phyloP scores from a whole-genome alignment of 2,888 invertebrate species.

The Trachelus troglodyta region DNA sequence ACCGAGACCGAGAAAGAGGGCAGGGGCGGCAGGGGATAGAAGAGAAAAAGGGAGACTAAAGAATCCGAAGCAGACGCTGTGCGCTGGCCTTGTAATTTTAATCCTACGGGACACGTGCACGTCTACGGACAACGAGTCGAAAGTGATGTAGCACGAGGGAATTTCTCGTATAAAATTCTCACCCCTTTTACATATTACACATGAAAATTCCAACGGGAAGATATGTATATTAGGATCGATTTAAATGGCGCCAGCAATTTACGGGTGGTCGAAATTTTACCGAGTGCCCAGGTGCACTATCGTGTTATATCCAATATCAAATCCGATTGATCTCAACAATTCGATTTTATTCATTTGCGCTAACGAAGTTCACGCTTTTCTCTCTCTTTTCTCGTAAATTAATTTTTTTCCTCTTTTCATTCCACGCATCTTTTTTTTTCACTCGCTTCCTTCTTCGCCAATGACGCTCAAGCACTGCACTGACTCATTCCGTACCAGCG shows the following conservation, averaged over 20 bases:
- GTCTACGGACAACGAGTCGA: background rate
- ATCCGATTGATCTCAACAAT: background rate
- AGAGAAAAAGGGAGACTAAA: background rate
- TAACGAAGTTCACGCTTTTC: background rate
- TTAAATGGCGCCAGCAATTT: background rate
- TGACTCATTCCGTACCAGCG: background rate
- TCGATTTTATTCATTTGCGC: background rate
- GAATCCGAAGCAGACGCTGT: background rate
- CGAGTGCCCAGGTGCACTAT: background rate
- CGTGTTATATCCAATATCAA: background rate
- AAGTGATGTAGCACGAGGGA: background rate
- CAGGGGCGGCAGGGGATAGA: fast-evolving
- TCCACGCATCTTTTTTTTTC: background rate
- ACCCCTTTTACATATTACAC: background rate
- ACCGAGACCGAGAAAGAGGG: no score
- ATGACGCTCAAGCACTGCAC: background rate
- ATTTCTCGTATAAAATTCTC: background rate
- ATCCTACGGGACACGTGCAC: background rate
- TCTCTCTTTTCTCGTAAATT: background rate
- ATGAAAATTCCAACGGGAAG: background rate
- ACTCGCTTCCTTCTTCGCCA: no score
- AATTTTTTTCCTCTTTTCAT: background rate
- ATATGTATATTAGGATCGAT: background rate
- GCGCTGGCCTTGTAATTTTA: background rate
- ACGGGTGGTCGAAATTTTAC: background rate